A percentile compares a stretch with the other conserved stretches of the same genome.
These are phyloP conservation scores for Rapana venosa DNA, from an alignment of 2,888 invertebrate genomes.

Conservation along the genomic window DNA sequence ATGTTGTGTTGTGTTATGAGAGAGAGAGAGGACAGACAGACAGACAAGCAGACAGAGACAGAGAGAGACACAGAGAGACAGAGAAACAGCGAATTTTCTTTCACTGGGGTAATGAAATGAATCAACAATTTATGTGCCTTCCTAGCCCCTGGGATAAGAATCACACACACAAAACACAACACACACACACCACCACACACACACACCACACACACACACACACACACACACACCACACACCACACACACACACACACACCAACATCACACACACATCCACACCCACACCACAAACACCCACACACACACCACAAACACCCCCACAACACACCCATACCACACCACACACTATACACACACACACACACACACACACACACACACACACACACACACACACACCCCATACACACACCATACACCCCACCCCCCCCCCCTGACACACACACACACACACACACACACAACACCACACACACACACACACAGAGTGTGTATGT, in stretches of 20 bases:
- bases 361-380: not conserved
- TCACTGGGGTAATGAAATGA: too few relatives aligned
- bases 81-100: too few relatives aligned
- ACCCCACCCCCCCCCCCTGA: not conserved
- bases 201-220: not conserved
- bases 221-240: not conserved
- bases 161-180: too few relatives aligned
- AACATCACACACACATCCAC: not conserved
- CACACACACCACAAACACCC: not conserved
- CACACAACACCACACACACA: constrained; percentile 4
- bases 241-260: not conserved
- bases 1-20: too few relatives aligned
- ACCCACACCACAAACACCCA: not conserved
- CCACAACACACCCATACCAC: not conserved
- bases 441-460: not conserved
- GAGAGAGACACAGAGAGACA: too few relatives aligned
- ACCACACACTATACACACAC: not conserved
- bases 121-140: too few relatives aligned
- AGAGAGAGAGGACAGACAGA: too few relatives aligned
- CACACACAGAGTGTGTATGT: constrained; percentile 9
- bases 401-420: not conserved
- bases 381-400: not conserved
- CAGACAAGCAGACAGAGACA: too few relatives aligned
- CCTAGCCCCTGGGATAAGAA: too few relatives aligned
- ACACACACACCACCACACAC: not conserved